Base-by-base conservation (phyloP, 2,888 invertebrate genomes). In the Andrena camellia region DNA sequence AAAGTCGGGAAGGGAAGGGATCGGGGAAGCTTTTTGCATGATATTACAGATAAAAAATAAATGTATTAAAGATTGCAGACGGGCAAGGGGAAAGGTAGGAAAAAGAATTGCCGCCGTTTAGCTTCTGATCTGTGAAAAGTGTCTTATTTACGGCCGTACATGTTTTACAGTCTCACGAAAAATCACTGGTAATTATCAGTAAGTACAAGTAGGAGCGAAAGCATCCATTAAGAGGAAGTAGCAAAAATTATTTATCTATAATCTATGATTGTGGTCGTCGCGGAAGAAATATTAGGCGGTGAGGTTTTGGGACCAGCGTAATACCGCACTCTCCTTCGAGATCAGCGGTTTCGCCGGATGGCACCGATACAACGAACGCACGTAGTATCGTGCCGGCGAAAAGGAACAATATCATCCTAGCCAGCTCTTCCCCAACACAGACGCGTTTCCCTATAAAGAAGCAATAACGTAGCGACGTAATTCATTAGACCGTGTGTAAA, bases 351-450 rank as follows among this genome's bases (percentile, higher is more conserved):
- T 94, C 93, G n/a, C 91, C 92, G 6, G 91, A 66, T 26, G 94
- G 93, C 17, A 95, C 78, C 0, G 93, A 91, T 29, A 96, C 83
- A 1, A 90, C 83, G 90, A 96, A 97, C 3, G 95, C 95, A 8
- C 96, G 94, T 0, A 97, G 90, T 10, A 98, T 95, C 52, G 95
- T 95, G 0, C 96, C 96, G 7, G 95, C 95, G 66, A 96, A 96
- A 1, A 97, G 92, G 78, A 95, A 95, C 33, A 97, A 90, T 29
- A 96, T 91, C 96, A 97, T 97, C 84, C 96, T 96, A 0, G 97
- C 97, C 60, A 98, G 93, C 90, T 98, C 98, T 82, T 98, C 98
- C 0, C 98, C 98, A 0, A 97, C 95, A 91, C 98, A 98, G 95
- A 97, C 96, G 48, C 98, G 95, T 92, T 97, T 97, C 26, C 97